phyloP scores from a whole-genome alignment of 1,140 invertebrate genomes.

The Chelonus insularis region DNA sequence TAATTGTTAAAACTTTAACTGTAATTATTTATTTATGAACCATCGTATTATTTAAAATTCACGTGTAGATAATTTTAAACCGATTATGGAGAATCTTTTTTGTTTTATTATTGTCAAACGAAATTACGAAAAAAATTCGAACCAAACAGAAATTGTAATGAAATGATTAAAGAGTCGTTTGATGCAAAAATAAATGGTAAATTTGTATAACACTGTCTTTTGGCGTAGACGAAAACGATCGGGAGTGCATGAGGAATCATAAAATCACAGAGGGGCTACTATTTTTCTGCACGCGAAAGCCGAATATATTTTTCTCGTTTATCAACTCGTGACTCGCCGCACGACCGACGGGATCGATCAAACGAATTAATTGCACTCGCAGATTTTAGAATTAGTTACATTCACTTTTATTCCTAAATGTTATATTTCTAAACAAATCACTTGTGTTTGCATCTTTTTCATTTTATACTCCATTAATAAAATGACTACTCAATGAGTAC shows the following conservation, averaged over 20 bases:
- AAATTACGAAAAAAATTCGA: no score
- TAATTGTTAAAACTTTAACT: no score
- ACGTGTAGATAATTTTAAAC: no score
- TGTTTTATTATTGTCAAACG: no score
- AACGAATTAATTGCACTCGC: constrained; percentile 28
- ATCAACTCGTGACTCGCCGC: constrained; percentile 19
- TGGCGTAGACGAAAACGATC: constrained; percentile 5
- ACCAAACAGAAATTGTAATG: no score
- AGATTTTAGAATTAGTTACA: constrained; percentile 3
- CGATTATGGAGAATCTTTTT: no score
- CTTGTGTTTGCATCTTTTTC: no score
- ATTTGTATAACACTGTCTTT: constrained; percentile 1
- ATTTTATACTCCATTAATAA: no score
- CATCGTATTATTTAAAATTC: no score
- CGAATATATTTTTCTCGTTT: constrained; percentile 28
- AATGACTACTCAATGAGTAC: no score
- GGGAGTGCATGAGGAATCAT: neutral
- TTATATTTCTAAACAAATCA: no score
- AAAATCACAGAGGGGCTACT: constrained; percentile 25
- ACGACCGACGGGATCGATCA: constrained; percentile 30
- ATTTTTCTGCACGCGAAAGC: constrained; percentile 26
- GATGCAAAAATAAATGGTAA: neutral
- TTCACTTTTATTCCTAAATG: neutral
- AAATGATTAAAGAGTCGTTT: neutral
- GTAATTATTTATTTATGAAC: no score